Percentiles rank a stretch among this genome's conserved stretches.
Evolutionary conservation across 2,113 vertebrate species (phyloP).

Genomic region (Halcyon malimbica): DNA sequence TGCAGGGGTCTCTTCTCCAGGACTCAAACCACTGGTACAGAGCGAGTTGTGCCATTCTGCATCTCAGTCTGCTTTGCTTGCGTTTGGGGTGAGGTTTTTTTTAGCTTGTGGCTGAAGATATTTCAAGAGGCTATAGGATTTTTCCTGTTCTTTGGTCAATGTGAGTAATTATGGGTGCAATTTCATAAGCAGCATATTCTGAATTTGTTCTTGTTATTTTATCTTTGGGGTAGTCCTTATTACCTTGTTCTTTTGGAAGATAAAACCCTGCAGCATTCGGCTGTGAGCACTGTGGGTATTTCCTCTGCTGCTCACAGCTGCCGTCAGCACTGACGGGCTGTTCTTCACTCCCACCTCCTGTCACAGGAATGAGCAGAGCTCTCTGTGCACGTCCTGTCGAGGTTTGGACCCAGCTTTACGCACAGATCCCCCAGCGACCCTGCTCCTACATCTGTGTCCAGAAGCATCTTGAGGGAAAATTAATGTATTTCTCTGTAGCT

Average conservation of each 20-base stretch:
- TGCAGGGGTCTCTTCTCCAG: not conserved
- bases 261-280: not conserved
- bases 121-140: not conserved
- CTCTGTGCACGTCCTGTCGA: accelerated
- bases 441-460: accelerated
- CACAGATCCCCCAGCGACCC: accelerated
- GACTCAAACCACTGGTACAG: not conserved
- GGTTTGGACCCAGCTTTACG: not conserved
- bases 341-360: not conserved
- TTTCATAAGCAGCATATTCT: not conserved
- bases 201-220: not conserved
- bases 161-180: not conserved
- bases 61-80: not conserved
- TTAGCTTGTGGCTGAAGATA: not conserved
- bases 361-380: not conserved
- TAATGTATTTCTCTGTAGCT: not conserved
- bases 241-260: not conserved
- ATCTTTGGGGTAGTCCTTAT: not conserved
- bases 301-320: not conserved
- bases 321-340: not conserved
- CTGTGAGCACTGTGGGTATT: not conserved
- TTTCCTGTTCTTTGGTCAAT: not conserved
- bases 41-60: not conserved
- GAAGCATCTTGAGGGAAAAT: not conserved
- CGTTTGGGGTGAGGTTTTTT: not conserved